These are phyloP conservation scores for Scolopax rusticola DNA, from an alignment of 2,797 vertebrate genomes.

Conservation along the genomic window DNA sequence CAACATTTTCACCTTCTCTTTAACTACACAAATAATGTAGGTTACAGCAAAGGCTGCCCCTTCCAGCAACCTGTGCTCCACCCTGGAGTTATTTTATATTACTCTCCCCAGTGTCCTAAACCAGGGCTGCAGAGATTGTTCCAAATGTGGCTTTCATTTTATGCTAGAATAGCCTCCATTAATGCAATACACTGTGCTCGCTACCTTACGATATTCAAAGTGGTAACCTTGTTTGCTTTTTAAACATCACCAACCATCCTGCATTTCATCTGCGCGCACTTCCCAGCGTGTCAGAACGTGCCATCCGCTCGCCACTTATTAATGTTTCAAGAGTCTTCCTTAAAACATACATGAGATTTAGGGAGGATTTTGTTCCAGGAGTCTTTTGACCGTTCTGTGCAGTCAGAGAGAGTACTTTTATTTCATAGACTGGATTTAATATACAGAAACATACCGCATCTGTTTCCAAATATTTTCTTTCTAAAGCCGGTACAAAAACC, in stretches of 20 bases:
- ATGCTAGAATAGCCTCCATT: constrained; percentile 31
- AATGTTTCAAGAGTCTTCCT: constrained; percentile 43
- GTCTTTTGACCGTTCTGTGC: not conserved
- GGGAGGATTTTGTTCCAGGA: constrained; percentile 35
- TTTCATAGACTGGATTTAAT: constrained; percentile 58
- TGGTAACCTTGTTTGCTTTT: constrained; percentile 5
- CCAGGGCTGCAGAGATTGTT: not conserved
- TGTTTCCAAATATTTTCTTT: constrained; percentile 61
- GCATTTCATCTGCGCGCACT: not conserved
- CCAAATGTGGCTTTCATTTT: constrained; percentile 31
- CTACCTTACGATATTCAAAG: not conserved
- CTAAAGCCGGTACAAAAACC: not conserved
- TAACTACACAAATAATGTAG: not conserved
- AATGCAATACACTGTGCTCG: not conserved
- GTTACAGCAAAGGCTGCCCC: not conserved
- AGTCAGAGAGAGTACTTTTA: constrained; percentile 29
- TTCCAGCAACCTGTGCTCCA: not conserved
- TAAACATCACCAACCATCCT: not conserved
- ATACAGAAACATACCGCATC: constrained; percentile 29
- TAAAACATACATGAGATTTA: constrained; percentile 55
- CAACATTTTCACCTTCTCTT: not conserved
- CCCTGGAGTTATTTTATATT: constrained; percentile 33
- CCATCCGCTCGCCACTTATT: not conserved
- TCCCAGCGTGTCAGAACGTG: not conserved
- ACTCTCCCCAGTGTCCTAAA: constrained; percentile 10